Evolutionary conservation across 2,888 invertebrate species (phyloP), one percentile per base, ranked within the genome.

Genomic region (Lingula anatina): DNA sequence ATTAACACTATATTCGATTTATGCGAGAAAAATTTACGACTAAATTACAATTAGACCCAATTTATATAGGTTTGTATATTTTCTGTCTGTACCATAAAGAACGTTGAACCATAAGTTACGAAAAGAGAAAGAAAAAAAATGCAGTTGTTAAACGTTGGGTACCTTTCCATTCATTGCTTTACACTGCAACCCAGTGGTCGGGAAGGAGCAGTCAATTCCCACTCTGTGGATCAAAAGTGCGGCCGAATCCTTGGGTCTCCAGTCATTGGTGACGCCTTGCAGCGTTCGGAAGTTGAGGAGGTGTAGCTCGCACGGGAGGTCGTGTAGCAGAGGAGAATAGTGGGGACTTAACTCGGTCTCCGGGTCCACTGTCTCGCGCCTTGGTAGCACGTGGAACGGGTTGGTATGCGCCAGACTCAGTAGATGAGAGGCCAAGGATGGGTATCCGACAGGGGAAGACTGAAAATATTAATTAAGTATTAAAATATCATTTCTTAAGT

Each of bases 151-250:
- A n/a, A n/a, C n/a, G n/a, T n/a, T n/a, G n/a, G 61, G 46, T 52
- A 78, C 78, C 71, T 73, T 65, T 27, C 76, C 76, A 41, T 61
- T 57, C 15, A 62, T 61, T 15, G 60, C 59, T n/a, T 42, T 51
- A 62, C 66, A 78, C 52, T 56, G 66, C 60, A 75, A 73, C 64
- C 62, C 78, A 58, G 58, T 73, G 81, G 67, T 63, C 2, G 69
- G 64, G 53, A 75, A 73, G 63, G 83, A 83, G 27, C 80, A 75
- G 64, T 86, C 85, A 20, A 84, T 71, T 15, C 81, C 81, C 37
- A 83, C 79, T 18, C 85, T 79, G 59, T 86, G 85, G 48, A 87
- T 68, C 1, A 86, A 81, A 71, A 86, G 69, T 2, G 84, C 85
- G 36, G 83, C 78, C 15, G 62, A 56, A 15, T 66, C 55, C 25